These are phyloP conservation scores for Cantharis lateralis DNA, from an alignment of 2,888 invertebrate genomes.

Conservation along the genomic window DNA sequence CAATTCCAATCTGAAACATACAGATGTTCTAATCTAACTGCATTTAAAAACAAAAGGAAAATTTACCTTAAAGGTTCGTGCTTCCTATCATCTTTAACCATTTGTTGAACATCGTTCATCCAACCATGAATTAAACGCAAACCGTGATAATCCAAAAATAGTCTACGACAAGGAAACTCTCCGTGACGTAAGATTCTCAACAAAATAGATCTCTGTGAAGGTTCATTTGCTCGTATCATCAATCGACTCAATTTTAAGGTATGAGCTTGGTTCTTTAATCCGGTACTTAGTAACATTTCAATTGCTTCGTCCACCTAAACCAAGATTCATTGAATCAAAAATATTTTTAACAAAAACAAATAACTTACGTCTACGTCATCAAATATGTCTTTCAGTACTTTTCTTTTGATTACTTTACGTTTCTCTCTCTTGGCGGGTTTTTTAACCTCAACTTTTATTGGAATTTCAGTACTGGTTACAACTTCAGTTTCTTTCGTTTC, in stretches of 20 bases:
- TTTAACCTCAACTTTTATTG: conserved; percentile 40
- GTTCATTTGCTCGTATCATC: conserved; percentile 89
- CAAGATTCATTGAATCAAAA: conserved; percentile 28
- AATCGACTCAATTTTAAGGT: conserved; percentile 87
- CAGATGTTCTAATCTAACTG: conserved; percentile 19
- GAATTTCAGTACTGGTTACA: conserved; percentile 50
- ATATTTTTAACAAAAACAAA: background rate
- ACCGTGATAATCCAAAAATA: conserved; percentile 94
- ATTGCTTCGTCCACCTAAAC: conserved; percentile 86
- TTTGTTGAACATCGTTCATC: conserved; percentile 75
- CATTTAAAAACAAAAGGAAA: background rate
- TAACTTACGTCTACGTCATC: conserved; percentile 67
- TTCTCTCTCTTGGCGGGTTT: conserved; percentile 50
- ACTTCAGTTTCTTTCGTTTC: conserved; percentile 54
- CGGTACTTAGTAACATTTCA: conserved; percentile 74
- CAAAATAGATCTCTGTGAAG: conserved; percentile 74
- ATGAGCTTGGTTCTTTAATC: conserved; percentile 87
- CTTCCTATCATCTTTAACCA: conserved; percentile 46
- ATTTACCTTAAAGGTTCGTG: conserved; percentile 46
- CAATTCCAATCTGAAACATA: conserved; percentile 67
- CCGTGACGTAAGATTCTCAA: conserved; percentile 79
- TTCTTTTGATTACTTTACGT: conserved; percentile 36
- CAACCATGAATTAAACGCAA: conserved; percentile 89
- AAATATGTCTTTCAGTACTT: conserved; percentile 57
- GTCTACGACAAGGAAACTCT: conserved; percentile 79